Evolutionary conservation across 2,888 invertebrate genomes (phyloP).

Genomic region (Eulithis testata): DNA sequence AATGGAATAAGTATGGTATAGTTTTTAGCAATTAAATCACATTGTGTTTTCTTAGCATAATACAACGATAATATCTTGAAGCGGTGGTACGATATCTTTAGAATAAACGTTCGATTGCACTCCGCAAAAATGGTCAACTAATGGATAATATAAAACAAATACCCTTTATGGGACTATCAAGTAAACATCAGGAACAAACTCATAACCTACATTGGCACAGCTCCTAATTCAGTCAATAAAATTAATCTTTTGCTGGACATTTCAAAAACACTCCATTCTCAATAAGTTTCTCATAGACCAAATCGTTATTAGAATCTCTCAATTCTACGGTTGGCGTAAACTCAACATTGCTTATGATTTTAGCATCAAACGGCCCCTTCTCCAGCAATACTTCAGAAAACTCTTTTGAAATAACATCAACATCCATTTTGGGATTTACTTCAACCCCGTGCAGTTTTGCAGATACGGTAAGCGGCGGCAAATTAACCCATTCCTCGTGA

Average conservation of each 20-base stretch:
- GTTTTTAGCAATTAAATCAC: no score
- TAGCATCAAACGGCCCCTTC: constrained; percentile 64
- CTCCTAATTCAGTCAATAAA: neutral
- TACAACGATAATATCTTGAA: no score
- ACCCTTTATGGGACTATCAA: neutral
- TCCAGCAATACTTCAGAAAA: constrained; percentile 61
- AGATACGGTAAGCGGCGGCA: constrained; percentile 81
- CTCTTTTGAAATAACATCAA: constrained; percentile 57
- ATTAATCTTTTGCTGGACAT: constrained; percentile 25
- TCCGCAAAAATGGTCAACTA: neutral
- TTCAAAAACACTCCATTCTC: constrained; percentile 48
- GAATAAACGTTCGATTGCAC: no score
- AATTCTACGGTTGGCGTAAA: constrained; percentile 63
- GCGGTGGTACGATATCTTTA: no score
- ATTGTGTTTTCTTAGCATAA: no score
- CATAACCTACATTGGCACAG: constrained; percentile 8
- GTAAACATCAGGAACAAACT: neutral
- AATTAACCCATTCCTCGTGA: constrained; percentile 71
- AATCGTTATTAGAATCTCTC: constrained; percentile 54
- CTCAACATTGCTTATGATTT: constrained; percentile 53
- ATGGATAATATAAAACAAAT: neutral
- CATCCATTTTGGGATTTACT: constrained; percentile 61
- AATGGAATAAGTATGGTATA: no score
- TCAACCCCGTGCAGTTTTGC: constrained; percentile 73
- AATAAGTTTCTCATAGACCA: constrained; percentile 64